Base-by-base conservation (phyloP, 2,888 invertebrate genomes). In the Pristionchus japonicus region DNA sequence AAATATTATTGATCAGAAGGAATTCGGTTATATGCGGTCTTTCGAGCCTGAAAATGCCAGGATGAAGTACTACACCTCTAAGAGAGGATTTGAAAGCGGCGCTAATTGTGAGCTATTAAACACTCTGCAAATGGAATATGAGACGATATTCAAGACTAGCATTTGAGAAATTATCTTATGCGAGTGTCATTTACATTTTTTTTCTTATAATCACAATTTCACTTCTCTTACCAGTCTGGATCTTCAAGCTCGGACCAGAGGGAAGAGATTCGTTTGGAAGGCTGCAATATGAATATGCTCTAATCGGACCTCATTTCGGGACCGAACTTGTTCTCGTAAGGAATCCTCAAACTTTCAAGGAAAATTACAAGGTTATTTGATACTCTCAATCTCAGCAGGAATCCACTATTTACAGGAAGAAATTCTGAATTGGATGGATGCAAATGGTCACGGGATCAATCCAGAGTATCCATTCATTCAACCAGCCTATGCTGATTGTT, bases 211-310 rank as follows among this genome's bases (percentile, higher is more conserved):
- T n/a, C n/a, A n/a, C n/a, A 20, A n/a, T 20, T 9, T 20, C 15
- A 9, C 7, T n/a, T 61, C 20, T 61, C 61, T 9, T 89, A 92
- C 91, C 89, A 94, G 94, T 94, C 92, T 94, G 94, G 94, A 92
- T 94, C 88, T 94, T 94, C 91, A 92, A 93, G 87, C 92, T 94
- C 57, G 94, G 94, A 61, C 94, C 94, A 52, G 93, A 93, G 86
- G 94, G 94, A 40, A 93, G 93, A 84, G 94, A 94, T 89, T 93
- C 94, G 47, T 94, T 94, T 91, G 94, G 94, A 87, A 94, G 94
- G 88, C 90, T 92, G 67, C 94, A 94, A 89, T 94, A 94, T 91
- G 94, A 94, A 88, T 94, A 94, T 89, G 94, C 94, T n/a, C 92
- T 94, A 85, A 93, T 94, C 61, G 91, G 91, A 15, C 93, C 94